phyloP scores from a whole-genome alignment of 2,888 invertebrate species.

The Acanthosoma haemorrhoidale region DNA sequence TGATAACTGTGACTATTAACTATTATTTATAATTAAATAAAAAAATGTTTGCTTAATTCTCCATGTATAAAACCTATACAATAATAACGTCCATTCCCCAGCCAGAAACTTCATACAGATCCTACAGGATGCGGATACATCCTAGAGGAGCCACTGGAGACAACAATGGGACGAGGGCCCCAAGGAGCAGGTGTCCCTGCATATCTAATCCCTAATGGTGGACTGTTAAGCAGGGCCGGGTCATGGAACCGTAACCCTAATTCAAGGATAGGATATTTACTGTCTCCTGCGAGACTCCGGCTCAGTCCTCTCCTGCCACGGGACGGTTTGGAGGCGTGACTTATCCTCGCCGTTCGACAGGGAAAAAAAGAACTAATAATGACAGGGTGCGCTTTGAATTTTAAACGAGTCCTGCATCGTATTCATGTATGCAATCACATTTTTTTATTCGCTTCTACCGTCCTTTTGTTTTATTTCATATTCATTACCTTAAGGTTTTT shows the following conservation, averaged over 20 bases:
- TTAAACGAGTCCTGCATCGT: background rate
- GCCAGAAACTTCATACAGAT: too few species aligned
- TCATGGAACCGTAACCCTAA: background rate
- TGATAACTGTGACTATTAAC: too few species aligned
- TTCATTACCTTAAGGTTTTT: background rate
- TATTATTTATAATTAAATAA: too few species aligned
- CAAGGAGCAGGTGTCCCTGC: conserved; percentile 23
- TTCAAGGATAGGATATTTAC: background rate
- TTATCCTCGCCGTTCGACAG: background rate
- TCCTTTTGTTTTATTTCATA: background rate
- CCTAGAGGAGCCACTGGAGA: too few species aligned
- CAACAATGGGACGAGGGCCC: background rate
- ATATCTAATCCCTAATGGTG: conserved; percentile 28
- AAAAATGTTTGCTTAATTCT: too few species aligned
- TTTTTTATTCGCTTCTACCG: background rate
- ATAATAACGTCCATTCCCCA: too few species aligned
- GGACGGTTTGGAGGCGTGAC: background rate
- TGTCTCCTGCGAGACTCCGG: background rate
- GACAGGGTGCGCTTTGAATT: background rate
- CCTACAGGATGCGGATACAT: too few species aligned
- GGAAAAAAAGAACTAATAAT: background rate
- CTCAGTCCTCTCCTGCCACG: too few species aligned
- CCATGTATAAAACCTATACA: too few species aligned
- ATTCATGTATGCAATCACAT: background rate
- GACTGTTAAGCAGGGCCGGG: background rate